phyloP scores from a whole-genome alignment of 64 coral and sea anemone species.

The Anthopleura sola region DNA sequence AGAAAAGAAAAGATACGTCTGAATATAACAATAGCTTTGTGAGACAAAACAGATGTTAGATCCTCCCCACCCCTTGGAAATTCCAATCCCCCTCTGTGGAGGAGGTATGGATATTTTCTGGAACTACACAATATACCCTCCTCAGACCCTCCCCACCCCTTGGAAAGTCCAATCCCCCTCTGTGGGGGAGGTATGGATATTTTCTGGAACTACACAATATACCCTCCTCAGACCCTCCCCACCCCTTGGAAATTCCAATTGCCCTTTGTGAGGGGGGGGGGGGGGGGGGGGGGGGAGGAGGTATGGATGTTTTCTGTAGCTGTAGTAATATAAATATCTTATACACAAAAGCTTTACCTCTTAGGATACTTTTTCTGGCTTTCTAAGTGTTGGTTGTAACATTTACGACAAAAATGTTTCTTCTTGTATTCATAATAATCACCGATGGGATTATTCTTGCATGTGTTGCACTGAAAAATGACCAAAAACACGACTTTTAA shows the following conservation, averaged over 20 bases:
- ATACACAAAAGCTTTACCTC: slow-evolving; percentile 53
- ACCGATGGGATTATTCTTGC: slow-evolving; percentile 72
- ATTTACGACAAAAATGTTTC: slow-evolving; percentile 86
- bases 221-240: too few relatives aligned
- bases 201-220: background rate
- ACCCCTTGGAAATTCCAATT: too few relatives aligned
- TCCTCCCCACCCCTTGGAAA: too few relatives aligned
- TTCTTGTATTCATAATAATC: slow-evolving; percentile 99
- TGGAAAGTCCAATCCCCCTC: background rate
- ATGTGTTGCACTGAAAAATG: slow-evolving; percentile 73
- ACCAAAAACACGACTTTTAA: slow-evolving; percentile 5
- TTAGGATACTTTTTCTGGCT: slow-evolving; percentile 69
- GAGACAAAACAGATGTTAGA: too few relatives aligned
- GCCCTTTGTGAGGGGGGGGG: too few relatives aligned
- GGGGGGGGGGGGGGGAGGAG: too few relatives aligned
- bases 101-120: too few relatives aligned
- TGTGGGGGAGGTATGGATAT: background rate
- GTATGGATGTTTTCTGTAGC: too few relatives aligned
- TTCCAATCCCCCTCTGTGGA: too few relatives aligned
- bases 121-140: too few relatives aligned
- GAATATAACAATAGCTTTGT: background rate
- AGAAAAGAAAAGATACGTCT: background rate
- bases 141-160: background rate
- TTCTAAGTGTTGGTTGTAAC: slow-evolving; percentile 75
- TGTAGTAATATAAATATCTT: too few relatives aligned